Evolutionary conservation across 1,140 invertebrate species (phyloP), one percentile per base, ranked within the genome.

Genomic region (Cyclina sinensis): DNA sequence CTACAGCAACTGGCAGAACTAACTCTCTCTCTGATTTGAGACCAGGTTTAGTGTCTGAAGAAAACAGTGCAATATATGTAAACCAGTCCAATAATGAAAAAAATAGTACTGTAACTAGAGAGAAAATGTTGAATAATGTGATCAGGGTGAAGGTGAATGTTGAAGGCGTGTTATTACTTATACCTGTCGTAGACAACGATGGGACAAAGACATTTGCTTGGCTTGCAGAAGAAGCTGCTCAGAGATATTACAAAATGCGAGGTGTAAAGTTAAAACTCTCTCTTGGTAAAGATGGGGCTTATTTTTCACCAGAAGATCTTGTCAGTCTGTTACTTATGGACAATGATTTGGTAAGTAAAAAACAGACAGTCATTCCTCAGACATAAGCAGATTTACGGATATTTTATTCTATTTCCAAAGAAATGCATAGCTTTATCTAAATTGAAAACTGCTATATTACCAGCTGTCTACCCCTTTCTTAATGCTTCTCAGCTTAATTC

Each of bases 201-300:
- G 78, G 86, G 18, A 73, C 65, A 24, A 80, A 81, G 51, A 88
- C 86, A 35, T 82, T 88, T 76, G 27, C n/a, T 14, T 88, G 86
- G 86, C 79, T 88, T 7, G 79, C 68, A 1, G 78, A 82, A 12
- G 86, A 88, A 48, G 86, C 79, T 9, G 62, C 86, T 18, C 18
- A 14, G 1, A 43, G 86, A 12, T 88, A 82, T 54, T 82, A 76
- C 32, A 80, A 82, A 46, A 73, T 82, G 68, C 16, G 30, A n/a
- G 86, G 86, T 9, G 48, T 88, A 11, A 82, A 62, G 51, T 74
- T 74, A 24, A 88, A 70, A 46, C 68, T 88, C 7, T 57, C 86
- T 11, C 86, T 88, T 43, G 80, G 65, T 14, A 88, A 88, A 48
- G 86, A 88, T 81, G 86, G 86, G 11, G 86, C 86, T 14, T 68